These are phyloP conservation scores for Bostrychus sinensis DNA, from an alignment of 2,113 vertebrate species.

Conservation along the genomic window DNA sequence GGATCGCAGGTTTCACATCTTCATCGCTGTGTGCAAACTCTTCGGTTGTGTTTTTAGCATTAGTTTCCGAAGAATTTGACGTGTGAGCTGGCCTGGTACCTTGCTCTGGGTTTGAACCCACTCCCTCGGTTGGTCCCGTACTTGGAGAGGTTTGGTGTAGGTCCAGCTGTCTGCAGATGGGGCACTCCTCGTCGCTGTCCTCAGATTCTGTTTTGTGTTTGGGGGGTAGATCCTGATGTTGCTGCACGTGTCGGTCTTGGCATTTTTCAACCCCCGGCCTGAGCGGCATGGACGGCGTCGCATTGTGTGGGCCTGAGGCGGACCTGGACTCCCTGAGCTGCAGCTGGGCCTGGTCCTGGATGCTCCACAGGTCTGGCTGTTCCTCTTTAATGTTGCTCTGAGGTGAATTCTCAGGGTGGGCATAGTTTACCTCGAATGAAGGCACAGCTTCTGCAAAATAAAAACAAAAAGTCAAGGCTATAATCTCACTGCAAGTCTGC, in stretches of 20 bases:
- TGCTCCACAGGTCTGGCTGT: neutral
- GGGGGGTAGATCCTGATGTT: neutral
- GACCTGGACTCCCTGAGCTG: neutral
- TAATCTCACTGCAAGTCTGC: too few relatives aligned
- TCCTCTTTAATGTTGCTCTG: neutral
- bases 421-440: too few relatives aligned
- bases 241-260: neutral
- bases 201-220: neutral
- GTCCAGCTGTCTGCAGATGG: conserved; percentile 1
- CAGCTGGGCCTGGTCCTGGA: neutral
- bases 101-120: neutral
- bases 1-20: neutral
- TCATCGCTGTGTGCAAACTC: neutral
- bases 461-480: too few relatives aligned
- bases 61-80: too few relatives aligned
- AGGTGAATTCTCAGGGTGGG: neutral
- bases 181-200: conserved; percentile 4
- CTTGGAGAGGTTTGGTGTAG: neutral
- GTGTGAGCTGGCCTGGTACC: neutral
- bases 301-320: neutral
- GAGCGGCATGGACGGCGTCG: neutral
- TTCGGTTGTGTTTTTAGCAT: neutral
- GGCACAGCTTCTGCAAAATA: too few relatives aligned
- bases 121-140: too few relatives aligned
- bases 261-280: too few relatives aligned